These are phyloP conservation scores for Lepidocolaptes lacrymiger DNA, from an alignment of 2,797 vertebrate genomes.

Conservation along the genomic window DNA sequence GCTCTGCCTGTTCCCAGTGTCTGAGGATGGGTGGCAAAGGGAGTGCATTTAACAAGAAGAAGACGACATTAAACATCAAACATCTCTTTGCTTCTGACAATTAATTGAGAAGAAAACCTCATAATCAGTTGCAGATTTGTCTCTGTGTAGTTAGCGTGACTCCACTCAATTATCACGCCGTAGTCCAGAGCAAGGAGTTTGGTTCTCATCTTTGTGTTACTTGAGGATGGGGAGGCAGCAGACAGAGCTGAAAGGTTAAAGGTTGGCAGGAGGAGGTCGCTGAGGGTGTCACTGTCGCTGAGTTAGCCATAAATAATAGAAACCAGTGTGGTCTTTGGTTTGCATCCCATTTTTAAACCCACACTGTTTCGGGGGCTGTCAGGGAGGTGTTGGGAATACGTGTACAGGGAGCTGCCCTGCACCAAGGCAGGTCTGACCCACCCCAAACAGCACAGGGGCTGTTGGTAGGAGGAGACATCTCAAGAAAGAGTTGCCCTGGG, in stretches of 20 bases:
- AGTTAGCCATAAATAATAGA: not conserved
- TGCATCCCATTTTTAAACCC: not conserved
- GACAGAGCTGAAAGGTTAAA: slow-evolving; percentile 36
- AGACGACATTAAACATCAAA: slow-evolving; percentile 58
- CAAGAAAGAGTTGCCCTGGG: not conserved
- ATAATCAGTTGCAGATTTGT: slow-evolving; percentile 54
- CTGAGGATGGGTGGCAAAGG: slow-evolving; percentile 18
- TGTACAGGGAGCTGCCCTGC: not conserved
- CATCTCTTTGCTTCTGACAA: slow-evolving; percentile 62
- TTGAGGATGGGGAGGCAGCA: not conserved
- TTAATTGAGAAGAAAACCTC: slow-evolving; percentile 66
- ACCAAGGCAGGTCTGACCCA: not conserved
- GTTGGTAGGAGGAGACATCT: not conserved
- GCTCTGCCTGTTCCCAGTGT: not conserved
- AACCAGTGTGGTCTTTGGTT: not conserved
- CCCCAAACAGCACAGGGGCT: not conserved
- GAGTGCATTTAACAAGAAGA: slow-evolving; percentile 43
- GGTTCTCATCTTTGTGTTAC: slow-evolving; percentile 18
- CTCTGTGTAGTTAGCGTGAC: slow-evolving; percentile 27
- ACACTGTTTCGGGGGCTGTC: accelerated
- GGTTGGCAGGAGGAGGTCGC: not conserved
- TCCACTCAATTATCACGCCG: not conserved
- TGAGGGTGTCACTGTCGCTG: not conserved
- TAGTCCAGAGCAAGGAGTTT: not conserved
- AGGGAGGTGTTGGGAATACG: not conserved